These are phyloP conservation scores for Ardeotis arabs DNA, from an alignment of 2,113 vertebrate species.

Conservation along the genomic window DNA sequence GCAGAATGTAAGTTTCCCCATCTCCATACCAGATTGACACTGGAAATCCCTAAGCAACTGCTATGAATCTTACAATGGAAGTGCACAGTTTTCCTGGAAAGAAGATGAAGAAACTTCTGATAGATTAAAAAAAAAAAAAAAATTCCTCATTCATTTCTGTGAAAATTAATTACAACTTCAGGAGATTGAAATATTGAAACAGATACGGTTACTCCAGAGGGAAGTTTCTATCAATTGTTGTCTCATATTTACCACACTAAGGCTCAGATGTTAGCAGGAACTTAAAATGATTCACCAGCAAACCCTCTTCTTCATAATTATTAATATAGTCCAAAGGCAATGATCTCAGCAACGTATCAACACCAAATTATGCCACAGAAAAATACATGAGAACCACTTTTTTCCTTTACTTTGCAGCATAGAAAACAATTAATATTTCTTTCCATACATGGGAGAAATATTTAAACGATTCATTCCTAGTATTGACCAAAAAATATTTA, in stretches of 20 bases:
- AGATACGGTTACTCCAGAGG: not conserved
- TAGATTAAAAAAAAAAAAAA: not conserved
- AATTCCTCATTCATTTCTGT: not conserved
- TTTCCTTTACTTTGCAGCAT: not conserved
- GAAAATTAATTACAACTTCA: constrained; percentile 15
- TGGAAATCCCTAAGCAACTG: not conserved
- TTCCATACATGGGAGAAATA: not conserved
- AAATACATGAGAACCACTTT: not conserved
- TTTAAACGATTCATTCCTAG: not conserved
- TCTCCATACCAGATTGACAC: not conserved
- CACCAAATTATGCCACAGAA: not conserved
- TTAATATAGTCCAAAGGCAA: not conserved
- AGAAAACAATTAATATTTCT: not conserved
- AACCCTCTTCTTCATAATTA: not conserved
- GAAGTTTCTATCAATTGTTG: not conserved
- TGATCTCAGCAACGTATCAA: not conserved
- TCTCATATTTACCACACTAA: not conserved
- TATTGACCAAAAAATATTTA: not conserved
- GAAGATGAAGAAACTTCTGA: not conserved
- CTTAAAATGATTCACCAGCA: not conserved
- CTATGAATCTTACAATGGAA: not conserved
- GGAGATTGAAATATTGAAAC: not conserved
- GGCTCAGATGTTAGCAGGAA: not conserved
- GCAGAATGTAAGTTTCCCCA: not conserved
- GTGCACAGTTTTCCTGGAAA: not conserved